Base-by-base conservation (phyloP, 2,888 invertebrate genomes). In the Acrobasis repandana region DNA sequence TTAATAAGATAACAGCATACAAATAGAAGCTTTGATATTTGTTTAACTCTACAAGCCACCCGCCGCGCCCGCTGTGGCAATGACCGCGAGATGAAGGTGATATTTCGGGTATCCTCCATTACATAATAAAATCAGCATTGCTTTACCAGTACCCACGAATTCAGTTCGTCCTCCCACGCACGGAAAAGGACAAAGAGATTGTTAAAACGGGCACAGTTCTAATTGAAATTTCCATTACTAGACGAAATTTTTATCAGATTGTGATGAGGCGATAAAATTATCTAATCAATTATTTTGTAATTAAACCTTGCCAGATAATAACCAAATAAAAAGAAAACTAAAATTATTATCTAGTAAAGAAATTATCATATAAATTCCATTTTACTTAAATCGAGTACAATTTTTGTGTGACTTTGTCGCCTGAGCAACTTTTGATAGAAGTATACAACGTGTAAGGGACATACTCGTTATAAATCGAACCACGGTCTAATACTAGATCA, bases 51-150 rank as follows among this genome's bases (percentile, higher is more conserved):
- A 47, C 47, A 47, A 66, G 63, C 63, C 68, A 67, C 69, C 70
- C 66, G 70, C 74, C 63, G 63, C 61, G 69, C 68, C 56, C 61
- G 60, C 46, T 65, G 72, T 73, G 74, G 74, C 75, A 77, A 71
- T 74, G 75, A 77, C 74, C 77, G 65, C 73, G 65, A 33, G 70
- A 67, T 61, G 63, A 65, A 71, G 72, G 72, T 74, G 65, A 63
- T 66, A 66, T 66, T 66, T 61, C 33, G 56, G 58, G 71, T 73
- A 16, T 18, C 36, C 33, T 20, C 56, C 47, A 38, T 49, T 36
- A 34, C 72, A 72, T 54, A 38, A 54, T 28, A 38, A 28, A 38
- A 54, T 38, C 16, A 38, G 36, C 16, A 11, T 18, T 10, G 16
- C 14, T 51, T 51, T 15, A 9, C 9, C 0, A 14, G 14, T 14